Evolutionary conservation across 2,797 vertebrate species (phyloP), one percentile per base, ranked within the genome.

Genomic region (Sphaeramia orbicularis): DNA sequence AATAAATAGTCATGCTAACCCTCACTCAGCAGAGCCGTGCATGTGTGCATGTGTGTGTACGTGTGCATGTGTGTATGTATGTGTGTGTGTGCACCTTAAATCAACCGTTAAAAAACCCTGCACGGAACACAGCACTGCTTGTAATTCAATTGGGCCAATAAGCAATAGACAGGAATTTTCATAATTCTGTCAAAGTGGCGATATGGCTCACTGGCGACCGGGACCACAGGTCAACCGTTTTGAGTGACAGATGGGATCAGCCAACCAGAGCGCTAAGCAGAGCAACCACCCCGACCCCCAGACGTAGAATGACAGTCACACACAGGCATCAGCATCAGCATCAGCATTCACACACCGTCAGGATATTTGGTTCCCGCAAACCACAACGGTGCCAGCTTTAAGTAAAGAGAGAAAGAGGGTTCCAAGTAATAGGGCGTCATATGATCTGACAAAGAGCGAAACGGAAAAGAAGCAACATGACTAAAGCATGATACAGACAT

Each of bases 181-280:
- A 91, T 95, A 95, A 95, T 95, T 94, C 93, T 94, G 93, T 88
- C 87, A 87, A 81, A 89, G 84, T 84, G 67, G 76, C 48, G 89
- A 90, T 91, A 92, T 44, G 88, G 93, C 89, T 93, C 92, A 91
- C 80, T 74, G 93, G 86, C 60, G 86, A 86, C 91, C 80, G 24
- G 91, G 94, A 82, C 88, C 90, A 89, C 86, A 92, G 94, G 93
- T 94, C 91, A 86, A 59, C 89, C 86, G 82, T 93, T 86, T 76
- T 94, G 95, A 96, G 89, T 96, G 96, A 96, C 96, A 97, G 95
- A 97, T 93, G 95, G 94, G 90, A 85, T 91, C 95, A 95, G 89
- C 95, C 96, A 96, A 93, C 93, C 95, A 95, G 90, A 95, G 94
- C 91, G 91, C 92, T 92, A 92, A 95, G 92, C 88, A 93, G 88